phyloP scores from a whole-genome alignment of 2,113 vertebrate genomes.

The Oncorhynchus keta region DNA sequence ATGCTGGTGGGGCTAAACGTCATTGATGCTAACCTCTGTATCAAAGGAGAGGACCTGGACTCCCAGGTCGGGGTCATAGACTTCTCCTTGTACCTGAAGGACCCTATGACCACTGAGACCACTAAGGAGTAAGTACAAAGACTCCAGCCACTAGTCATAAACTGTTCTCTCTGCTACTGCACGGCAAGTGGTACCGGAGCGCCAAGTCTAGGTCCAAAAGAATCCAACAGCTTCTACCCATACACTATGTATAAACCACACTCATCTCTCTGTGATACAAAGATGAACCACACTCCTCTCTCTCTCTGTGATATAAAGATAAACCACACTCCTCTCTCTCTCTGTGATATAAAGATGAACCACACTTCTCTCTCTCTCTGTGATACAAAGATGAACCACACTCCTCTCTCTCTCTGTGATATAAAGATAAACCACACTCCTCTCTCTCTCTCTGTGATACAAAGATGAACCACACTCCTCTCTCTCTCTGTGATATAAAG shows the following conservation, averaged over 20 bases:
- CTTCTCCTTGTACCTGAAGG: conserved; percentile 96
- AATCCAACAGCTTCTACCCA: no score
- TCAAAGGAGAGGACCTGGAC: conserved; percentile 98
- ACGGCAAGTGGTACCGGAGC: no score
- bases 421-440: conserved; percentile 56
- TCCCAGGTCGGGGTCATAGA: conserved; percentile 97
- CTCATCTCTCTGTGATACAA: conserved; percentile 41
- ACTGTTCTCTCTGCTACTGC: no score
- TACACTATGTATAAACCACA: no score
- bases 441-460: conserved; percentile 10
- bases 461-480: conserved; percentile 69
- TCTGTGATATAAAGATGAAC: conserved; percentile 56
- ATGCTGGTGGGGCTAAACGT: conserved; percentile 95
- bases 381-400: conserved; percentile 75
- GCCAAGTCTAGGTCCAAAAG: no score
- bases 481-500: conserved; percentile 54
- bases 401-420: neutral
- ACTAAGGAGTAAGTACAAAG: conserved; percentile 83
- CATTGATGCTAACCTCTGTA: conserved; percentile 96
- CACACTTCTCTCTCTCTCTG: neutral
- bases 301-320: conserved; percentile 38
- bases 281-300: conserved; percentile 70
- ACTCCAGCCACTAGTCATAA: no score
- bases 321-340: conserved; percentile 39
- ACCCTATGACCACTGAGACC: conserved; percentile 76